A percentile compares a stretch with the other conserved stretches of the same genome.
These are phyloP conservation scores for Oryzias curvinotus DNA, from an alignment of 2,113 vertebrate species.

Conservation along the genomic window DNA sequence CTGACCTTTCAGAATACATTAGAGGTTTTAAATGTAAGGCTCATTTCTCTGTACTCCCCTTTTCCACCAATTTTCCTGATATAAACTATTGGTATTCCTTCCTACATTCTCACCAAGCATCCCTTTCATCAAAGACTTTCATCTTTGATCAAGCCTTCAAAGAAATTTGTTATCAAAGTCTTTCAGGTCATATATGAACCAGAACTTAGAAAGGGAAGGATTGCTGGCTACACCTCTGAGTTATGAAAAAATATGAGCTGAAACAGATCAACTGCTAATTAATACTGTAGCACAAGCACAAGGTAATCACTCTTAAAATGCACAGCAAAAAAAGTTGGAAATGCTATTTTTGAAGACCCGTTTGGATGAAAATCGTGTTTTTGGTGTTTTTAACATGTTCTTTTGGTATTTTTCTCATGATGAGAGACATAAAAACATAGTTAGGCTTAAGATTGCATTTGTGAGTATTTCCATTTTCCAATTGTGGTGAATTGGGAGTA, in stretches of 20 bases:
- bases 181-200: slow-evolving; percentile 69
- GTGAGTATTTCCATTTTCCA: too few species aligned
- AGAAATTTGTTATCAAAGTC: slow-evolving; percentile 70
- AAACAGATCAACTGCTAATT: slow-evolving; percentile 73
- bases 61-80: slow-evolving; percentile 16
- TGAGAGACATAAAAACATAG: too few species aligned
- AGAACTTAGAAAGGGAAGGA: slow-evolving; percentile 27
- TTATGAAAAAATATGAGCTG: slow-evolving; percentile 45
- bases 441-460: too few species aligned
- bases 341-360: too few species aligned
- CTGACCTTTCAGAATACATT: background rate
- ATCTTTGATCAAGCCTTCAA: slow-evolving; percentile 76
- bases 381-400: too few species aligned
- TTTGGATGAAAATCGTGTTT: too few species aligned
- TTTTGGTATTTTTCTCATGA: too few species aligned
- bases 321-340: too few species aligned
- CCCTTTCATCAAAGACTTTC: slow-evolving; percentile 63
- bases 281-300: slow-evolving; percentile 33
- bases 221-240: slow-evolving; percentile 49
- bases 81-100: slow-evolving; percentile 65
- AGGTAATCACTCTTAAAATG: background rate
- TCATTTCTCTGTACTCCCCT: slow-evolving; percentile 2
- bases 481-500: too few species aligned
- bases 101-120: slow-evolving; percentile 67
- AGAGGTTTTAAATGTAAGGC: background rate